Base-by-base conservation (phyloP, 2,797 vertebrate genomes). In the Gallinago nigripennis region DNA sequence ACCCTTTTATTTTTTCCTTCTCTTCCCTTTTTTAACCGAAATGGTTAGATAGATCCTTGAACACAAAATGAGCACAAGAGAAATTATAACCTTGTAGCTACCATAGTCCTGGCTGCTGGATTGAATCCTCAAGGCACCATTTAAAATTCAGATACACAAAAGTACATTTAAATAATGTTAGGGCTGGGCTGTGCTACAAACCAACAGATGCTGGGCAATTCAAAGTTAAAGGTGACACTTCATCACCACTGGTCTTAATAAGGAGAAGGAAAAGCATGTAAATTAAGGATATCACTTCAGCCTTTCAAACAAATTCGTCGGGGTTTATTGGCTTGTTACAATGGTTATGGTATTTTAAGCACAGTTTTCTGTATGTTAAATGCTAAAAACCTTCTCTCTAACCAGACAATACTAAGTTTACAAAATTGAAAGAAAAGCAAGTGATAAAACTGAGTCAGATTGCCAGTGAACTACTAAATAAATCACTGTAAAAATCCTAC, bases 211-310 rank as follows among this genome's bases (percentile, higher is more conserved):
- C 68, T 82, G 61, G 45, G 77, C 64, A 88, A 94, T 88, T 94
- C 60, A 51, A 51, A 92, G 41, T 85, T 94, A 92, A 90, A 53
- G 60, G 80, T 54, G 65, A 90, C 66, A 60, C 16, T 91, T 86
- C 51, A 90, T 96, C 82, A 82, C 63, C 12, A 60, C 37, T 68
- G 31, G 31, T 91, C 77, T 75, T 94, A 92, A 92, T 56, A 94
- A 76, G 63, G 16, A 88, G 70, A 79, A 88, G 45, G 48, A 76
- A 82, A 82, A 90, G 4, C 39, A 51, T 57, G 37, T 84, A 92
- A 90, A 88, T 92, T 90, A 95, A 86, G 33, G 24, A 27, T 64
- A 64, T 77, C 57, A 94, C 90, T 96, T 90, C 66, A 94, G 51
- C 27, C 50, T 90, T 90, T 93, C 73, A 70, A 91, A 73, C 0